Percentiles rank a stretch among this genome's conserved stretches.
Conservation (phyloP, 2,888 invertebrate species). For the Cinara cedri region DNA sequence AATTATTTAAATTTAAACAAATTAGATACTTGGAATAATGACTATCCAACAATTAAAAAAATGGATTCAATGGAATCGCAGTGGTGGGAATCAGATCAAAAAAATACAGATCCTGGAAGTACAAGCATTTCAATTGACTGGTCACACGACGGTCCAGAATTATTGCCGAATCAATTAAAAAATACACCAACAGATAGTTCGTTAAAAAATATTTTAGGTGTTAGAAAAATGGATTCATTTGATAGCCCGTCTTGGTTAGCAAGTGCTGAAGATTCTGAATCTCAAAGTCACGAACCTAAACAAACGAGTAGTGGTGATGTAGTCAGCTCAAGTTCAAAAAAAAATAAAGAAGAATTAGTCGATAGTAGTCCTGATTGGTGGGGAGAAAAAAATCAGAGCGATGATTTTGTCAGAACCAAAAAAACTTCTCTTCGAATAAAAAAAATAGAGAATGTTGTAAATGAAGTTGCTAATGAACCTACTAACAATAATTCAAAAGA, state of each 20-base stretch:
- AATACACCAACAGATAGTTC: neutral
- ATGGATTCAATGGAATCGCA: constrained; percentile 6
- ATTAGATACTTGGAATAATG: constrained; percentile 9
- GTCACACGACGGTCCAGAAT: constrained; percentile 11
- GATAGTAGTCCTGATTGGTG: constrained; percentile 58
- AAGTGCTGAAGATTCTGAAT: constrained; percentile 32
- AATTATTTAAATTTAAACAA: neutral
- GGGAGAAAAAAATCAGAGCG: constrained; percentile 44
- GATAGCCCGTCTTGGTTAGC: constrained; percentile 70
- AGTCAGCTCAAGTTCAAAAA: constrained; percentile 33
- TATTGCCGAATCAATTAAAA: neutral
- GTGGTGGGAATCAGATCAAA: constrained; percentile 29
- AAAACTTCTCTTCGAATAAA: constrained; percentile 60
- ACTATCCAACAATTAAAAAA: neutral
- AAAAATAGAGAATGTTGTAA: constrained; percentile 60
- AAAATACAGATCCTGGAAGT: constrained; percentile 29
- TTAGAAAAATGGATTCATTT: constrained; percentile 67
- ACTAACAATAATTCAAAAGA: constrained; percentile 1
- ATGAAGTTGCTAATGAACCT: constrained; percentile 60
- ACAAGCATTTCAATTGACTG: constrained; percentile 47
- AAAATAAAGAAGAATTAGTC: constrained; percentile 9
- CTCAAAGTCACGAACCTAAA: constrained; percentile 36
- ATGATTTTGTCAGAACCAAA: constrained; percentile 44
- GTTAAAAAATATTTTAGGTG: neutral
- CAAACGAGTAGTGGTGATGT: constrained; percentile 25